Base-by-base conservation (phyloP, 2,888 invertebrate genomes). In the Thalpophila matura region DNA sequence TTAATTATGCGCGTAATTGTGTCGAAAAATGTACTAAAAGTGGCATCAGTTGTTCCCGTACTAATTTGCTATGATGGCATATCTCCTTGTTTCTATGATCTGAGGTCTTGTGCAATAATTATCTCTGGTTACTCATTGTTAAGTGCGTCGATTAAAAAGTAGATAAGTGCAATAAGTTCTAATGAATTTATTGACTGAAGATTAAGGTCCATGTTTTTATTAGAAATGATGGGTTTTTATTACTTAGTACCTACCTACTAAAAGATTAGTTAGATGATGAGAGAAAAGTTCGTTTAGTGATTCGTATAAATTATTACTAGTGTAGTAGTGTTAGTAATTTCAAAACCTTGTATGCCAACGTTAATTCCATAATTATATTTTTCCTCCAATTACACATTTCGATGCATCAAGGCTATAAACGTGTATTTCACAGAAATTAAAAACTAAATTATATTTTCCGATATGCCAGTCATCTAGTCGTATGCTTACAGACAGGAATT, bases 401-500 rank as follows among this genome's bases (percentile, higher is more conserved):
- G 18, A 43, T 10, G 12, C 27, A 7, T 46, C 40, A 47, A 31
- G 37, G 16, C 12, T 29, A 46, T 22, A 45, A 56, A 35, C 12
- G 57, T 18, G 22, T 12, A 20, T 35, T 53, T 31, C 26, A 47
- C 35, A 26, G 31, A 27, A 38, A 51, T 51, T 42, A 47, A 33
- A 43, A 47, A 22, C 6, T 35, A 69, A 51, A 42, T 6, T 22
- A 16, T 37, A 61, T 49, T 53, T 62, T 57, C 53, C 49, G 22
- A 46, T 26, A 49, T 43, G 72, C 45, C 55, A 61, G 73, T 77
- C 57, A 58, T 66, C 29, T 20, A 71, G 56, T 42, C 51, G 77
- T 58, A 54, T 55, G 45, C 63, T 38, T 26, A 49, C 47, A n/a
- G 46, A 7, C 46, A 61, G 58, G 68, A 63, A 79, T 77, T 53